Percentiles rank a stretch among this genome's conserved stretches.
Conservation (phyloP, 2,888 invertebrate species). For the Xestia xanthographa region DNA sequence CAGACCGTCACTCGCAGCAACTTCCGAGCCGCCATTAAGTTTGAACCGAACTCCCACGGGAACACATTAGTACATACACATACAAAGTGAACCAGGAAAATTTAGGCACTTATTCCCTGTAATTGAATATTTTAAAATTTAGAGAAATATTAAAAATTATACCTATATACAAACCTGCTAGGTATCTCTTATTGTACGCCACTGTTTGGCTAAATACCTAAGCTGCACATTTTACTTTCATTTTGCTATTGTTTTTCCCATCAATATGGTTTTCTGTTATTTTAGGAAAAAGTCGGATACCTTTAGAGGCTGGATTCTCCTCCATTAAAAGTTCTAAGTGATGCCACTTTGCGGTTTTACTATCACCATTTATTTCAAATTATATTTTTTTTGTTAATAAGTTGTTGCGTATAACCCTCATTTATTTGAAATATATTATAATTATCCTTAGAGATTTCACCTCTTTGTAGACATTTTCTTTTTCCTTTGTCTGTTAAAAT, state of each 20-base stretch:
- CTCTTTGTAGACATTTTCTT: slow-evolving; percentile 4
- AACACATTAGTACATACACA: not conserved
- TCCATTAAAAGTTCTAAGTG: slow-evolving; percentile 54
- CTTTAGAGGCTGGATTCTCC: slow-evolving; percentile 61
- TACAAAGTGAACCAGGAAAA: not conserved
- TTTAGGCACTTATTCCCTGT: not conserved
- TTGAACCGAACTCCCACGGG: not conserved
- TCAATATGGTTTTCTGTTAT: slow-evolving; percentile 61
- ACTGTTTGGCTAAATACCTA: slow-evolving; percentile 13
- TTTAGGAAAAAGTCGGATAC: slow-evolving; percentile 60
- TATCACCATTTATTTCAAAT: slow-evolving; percentile 16
- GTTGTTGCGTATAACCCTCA: not conserved
- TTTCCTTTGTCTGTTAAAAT: not conserved
- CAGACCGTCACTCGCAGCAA: no score
- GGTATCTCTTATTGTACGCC: slow-evolving; percentile 46
- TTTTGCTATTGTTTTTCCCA: slow-evolving; percentile 16
- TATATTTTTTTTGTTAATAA: slow-evolving; percentile 3
- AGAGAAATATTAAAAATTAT: slow-evolving; percentile 7
- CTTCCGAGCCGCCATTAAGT: no score
- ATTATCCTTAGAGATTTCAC: slow-evolving; percentile 9
- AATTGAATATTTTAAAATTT: not conserved
- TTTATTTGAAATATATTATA: not conserved
- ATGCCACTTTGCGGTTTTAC: slow-evolving; percentile 63
- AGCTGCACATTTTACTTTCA: slow-evolving; percentile 2
- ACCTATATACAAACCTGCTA: slow-evolving; percentile 15